Evolutionary conservation across 2,888 invertebrate species (phyloP), one percentile per base, ranked within the genome.

Genomic region (Catocala sponsa): DNA sequence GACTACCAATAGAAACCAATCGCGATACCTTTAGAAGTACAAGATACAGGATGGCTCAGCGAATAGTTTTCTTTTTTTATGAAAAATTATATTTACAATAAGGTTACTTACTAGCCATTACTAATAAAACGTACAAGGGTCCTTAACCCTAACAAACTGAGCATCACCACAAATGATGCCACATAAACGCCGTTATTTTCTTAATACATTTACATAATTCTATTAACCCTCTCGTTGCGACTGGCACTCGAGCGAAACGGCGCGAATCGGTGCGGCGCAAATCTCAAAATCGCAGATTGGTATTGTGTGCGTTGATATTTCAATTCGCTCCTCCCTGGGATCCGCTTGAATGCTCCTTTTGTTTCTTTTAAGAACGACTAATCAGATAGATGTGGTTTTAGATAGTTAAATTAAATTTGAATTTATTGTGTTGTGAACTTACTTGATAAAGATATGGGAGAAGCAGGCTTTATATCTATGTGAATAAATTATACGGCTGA

Each of bases 261-360:
- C 61, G 59, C 55, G 71, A 70, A 69, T 57, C 69, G 68, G 59
- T 61, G 59, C 54, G 55, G 62, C 68, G 74, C 78, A 84, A 86
- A 86, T 86, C 87, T 85, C 78, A 72, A 76, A 81, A 79, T 80
- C 80, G 73, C 68, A 80, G 61, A 76, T 79, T 76, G 49, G 82
- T 81, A 82, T 87, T 84, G 84, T 87, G 78, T 81, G 73, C 79
- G 79, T 83, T 86, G 87, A 88, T 90, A 88, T 89, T 89, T 88
- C 87, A 88, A 88, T 90, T 87, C 85, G 71, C 77, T 82, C 52
- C 32, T 83, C 82, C 79, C 80, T 68, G 50, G 81, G 80, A 80
- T 63, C 64, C 79, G 80, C 77, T 80, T 76, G 79, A 84, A 87
- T 89, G 88, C 83, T 83, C 86, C 86, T 87, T 88, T 90, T 90